Conservation (phyloP, 2,888 invertebrate genomes). For the Diarsia brunnea region DNA sequence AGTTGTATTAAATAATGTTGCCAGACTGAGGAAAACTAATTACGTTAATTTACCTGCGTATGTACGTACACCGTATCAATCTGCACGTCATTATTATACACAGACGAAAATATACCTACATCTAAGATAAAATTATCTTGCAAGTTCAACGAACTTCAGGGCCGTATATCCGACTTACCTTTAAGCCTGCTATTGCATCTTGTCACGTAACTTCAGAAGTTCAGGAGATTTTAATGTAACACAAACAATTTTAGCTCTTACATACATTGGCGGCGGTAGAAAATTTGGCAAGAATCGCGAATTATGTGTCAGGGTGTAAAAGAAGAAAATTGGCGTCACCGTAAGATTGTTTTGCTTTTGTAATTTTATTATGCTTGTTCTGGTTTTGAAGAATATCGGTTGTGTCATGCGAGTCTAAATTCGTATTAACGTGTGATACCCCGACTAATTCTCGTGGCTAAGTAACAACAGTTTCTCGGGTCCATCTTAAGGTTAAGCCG, state of each 20-base stretch:
- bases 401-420: constrained; percentile 7
- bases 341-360: constrained; percentile 18
- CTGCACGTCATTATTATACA: neutral
- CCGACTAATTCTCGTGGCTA: neutral
- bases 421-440: neutral
- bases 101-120: constrained; percentile 8
- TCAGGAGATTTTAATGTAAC: constrained; percentile 75
- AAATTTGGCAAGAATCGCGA: constrained; percentile 57
- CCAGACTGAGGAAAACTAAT: constrained; percentile 2
- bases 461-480: too few species aligned
- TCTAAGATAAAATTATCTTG: neutral
- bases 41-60: neutral
- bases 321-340: constrained; percentile 12
- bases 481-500: too few species aligned
- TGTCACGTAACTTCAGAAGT: constrained; percentile 76
- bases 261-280: constrained; percentile 49
- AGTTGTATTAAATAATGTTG: neutral
- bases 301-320: constrained; percentile 36
- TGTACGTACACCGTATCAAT: neutral
- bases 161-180: constrained; percentile 64
- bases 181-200: constrained; percentile 69
- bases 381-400: neutral
- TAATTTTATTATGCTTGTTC: constrained; percentile 26
- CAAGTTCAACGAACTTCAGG: constrained; percentile 32
- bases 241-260: constrained; percentile 65